Percentiles rank a stretch among this genome's conserved stretches.
These are phyloP conservation scores for Aegypius monachus DNA, from an alignment of 2,113 vertebrate genomes.

Conservation along the genomic window DNA sequence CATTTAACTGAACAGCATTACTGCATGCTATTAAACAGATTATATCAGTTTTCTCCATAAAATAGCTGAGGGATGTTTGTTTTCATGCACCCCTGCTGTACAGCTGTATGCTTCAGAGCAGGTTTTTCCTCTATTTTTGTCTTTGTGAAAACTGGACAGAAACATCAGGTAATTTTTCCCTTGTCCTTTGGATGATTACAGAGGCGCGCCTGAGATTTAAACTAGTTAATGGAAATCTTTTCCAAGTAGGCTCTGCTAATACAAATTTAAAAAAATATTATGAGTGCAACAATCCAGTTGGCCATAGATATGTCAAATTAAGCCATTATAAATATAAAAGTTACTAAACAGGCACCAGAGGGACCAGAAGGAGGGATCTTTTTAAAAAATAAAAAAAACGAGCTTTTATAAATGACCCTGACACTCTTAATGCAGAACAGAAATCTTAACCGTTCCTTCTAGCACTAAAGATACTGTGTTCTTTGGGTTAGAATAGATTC, in stretches of 20 bases:
- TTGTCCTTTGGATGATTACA: background rate
- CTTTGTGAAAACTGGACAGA: background rate
- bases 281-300: background rate
- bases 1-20: background rate
- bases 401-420: conserved; percentile 21
- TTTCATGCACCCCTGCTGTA: background rate
- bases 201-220: background rate
- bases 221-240: background rate
- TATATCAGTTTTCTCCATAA: background rate
- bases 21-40: background rate
- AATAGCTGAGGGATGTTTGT: background rate
- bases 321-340: conserved; percentile 33
- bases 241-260: background rate
- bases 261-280: background rate
- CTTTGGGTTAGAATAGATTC: conserved; percentile 18
- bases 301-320: background rate
- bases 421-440: conserved; percentile 50
- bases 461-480: background rate
- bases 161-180: background rate
- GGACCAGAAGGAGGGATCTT: conserved; percentile 1
- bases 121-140: background rate
- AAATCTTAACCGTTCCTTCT: background rate
- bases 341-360: background rate
- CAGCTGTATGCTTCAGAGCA: background rate
- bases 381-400: background rate